A percentile compares a stretch with the other conserved stretches of the same genome.
These are phyloP conservation scores for Diadromus collaris DNA, from an alignment of 2,888 invertebrate species.

Conservation along the genomic window DNA sequence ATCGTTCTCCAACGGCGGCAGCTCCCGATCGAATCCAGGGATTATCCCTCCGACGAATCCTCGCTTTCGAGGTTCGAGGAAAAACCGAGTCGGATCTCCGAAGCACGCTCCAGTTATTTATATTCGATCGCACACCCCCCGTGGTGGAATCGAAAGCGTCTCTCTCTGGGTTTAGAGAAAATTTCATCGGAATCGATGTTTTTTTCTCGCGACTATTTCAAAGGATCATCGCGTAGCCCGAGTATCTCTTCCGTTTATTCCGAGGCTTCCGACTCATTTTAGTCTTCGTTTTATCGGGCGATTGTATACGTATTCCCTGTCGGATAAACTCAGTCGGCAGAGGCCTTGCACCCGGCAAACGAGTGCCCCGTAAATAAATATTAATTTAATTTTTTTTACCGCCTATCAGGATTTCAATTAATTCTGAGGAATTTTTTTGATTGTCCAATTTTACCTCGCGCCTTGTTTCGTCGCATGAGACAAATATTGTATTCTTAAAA, in stretches of 20 bases:
- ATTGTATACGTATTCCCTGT: background rate
- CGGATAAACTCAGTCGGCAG: background rate
- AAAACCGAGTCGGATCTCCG: slow-evolving; percentile 11
- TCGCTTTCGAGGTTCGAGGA: slow-evolving; percentile 56
- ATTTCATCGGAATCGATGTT: slow-evolving; percentile 8
- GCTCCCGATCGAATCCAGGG: slow-evolving; percentile 70
- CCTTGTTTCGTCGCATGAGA: no score
- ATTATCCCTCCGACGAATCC: slow-evolving; percentile 71
- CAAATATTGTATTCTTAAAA: no score
- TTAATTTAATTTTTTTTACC: background rate
- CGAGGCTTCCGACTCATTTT: background rate
- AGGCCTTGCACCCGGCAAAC: background rate
- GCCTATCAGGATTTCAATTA: background rate
- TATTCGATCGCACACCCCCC: background rate
- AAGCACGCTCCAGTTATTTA: slow-evolving; percentile 20
- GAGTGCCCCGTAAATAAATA: background rate
- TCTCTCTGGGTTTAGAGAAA: slow-evolving; percentile 7
- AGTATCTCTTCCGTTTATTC: background rate
- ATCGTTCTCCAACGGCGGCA: slow-evolving; percentile 66
- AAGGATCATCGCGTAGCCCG: background rate
- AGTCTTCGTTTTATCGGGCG: background rate
- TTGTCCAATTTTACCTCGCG: background rate
- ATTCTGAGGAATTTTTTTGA: background rate
- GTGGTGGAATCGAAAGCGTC: background rate
- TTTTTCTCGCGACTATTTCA: background rate